Evolutionary conservation across 2,888 invertebrate species (phyloP).

Genomic region (Pollenia griseotomentosa): DNA sequence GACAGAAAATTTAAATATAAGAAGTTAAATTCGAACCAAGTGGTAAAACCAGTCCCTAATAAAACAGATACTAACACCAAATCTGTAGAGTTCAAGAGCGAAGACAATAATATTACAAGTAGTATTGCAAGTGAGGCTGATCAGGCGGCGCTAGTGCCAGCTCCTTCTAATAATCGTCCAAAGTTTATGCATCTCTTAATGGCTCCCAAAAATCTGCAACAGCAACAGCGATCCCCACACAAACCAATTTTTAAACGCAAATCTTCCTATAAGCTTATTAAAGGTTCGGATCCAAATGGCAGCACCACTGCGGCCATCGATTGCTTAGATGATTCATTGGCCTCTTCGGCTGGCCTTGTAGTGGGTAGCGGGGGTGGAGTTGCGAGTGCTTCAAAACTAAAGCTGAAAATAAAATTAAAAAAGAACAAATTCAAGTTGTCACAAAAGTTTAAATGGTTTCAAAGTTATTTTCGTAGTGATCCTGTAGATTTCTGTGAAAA

Average conservation of each 20-base stretch:
- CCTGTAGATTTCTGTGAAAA: conserved; percentile 80
- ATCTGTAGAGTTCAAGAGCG: conserved; percentile 56
- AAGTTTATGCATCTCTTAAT: conserved; percentile 73
- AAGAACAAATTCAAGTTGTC: conserved; percentile 76
- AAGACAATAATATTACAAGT: conserved; percentile 52
- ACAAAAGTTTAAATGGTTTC: conserved; percentile 78
- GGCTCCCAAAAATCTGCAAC: conserved; percentile 61
- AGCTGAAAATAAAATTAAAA: conserved; percentile 76
- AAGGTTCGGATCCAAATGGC: conserved; percentile 33
- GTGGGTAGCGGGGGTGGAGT: conserved; percentile 61
- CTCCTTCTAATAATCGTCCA: conserved; percentile 59
- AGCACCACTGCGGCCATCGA: background rate
- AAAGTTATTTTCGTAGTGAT: conserved; percentile 79
- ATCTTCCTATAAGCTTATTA: conserved; percentile 53
- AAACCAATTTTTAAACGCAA: conserved; percentile 70
- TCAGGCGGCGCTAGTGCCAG: conserved; percentile 58
- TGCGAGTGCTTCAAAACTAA: conserved; percentile 73
- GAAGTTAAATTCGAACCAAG: conserved; percentile 59
- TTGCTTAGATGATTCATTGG: conserved; percentile 13
- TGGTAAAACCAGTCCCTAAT: conserved; percentile 54
- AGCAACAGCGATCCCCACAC: conserved; percentile 46
- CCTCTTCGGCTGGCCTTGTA: conserved; percentile 21
- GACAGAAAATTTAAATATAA: conserved; percentile 61
- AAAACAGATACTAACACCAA: conserved; percentile 57
- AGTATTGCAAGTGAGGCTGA: conserved; percentile 68